Evolutionary conservation across 2,888 invertebrate genomes (phyloP).

Genomic region (Drosophila borealis): DNA sequence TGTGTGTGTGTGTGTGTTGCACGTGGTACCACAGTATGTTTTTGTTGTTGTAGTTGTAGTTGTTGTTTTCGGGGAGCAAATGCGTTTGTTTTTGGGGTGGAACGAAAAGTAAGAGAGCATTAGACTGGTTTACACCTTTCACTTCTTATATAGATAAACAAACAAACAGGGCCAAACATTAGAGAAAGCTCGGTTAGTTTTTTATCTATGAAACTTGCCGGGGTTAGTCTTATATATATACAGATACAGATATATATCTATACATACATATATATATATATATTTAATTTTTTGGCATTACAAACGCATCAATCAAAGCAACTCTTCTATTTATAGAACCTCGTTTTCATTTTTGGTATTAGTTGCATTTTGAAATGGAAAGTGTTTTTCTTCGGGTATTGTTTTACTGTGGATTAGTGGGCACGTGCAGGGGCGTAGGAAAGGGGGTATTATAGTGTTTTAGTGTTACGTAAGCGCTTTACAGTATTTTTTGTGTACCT

Average conservation of each 20-base stretch:
- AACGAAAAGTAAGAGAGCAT: conserved; percentile 83
- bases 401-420: conserved; percentile 51
- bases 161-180: conserved; percentile 58
- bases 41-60: conserved; percentile 47
- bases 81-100: conserved; percentile 67
- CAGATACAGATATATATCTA: too few species aligned
- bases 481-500: conserved; percentile 61
- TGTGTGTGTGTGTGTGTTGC: conserved; percentile 54
- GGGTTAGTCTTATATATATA: conserved; percentile 37
- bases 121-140: conserved; percentile 79
- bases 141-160: conserved; percentile 69
- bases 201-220: conserved; percentile 60
- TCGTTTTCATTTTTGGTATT: conserved; percentile 26
- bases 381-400: conserved; percentile 35
- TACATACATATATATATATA: too few species aligned
- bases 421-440: conserved; percentile 62
- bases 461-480: conserved; percentile 32
- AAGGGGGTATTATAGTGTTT: conserved; percentile 25
- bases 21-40: conserved; percentile 60
- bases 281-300: conserved; percentile 47
- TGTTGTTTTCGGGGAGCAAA: conserved; percentile 38
- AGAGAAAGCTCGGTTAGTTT: conserved; percentile 72
- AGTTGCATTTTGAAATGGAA: conserved; percentile 54
- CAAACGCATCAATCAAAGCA: conserved; percentile 71
- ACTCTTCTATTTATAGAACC: conserved; percentile 32